phyloP scores from a whole-genome alignment of 2,888 invertebrate genomes.

The Rhopalosiphum nymphaeae region DNA sequence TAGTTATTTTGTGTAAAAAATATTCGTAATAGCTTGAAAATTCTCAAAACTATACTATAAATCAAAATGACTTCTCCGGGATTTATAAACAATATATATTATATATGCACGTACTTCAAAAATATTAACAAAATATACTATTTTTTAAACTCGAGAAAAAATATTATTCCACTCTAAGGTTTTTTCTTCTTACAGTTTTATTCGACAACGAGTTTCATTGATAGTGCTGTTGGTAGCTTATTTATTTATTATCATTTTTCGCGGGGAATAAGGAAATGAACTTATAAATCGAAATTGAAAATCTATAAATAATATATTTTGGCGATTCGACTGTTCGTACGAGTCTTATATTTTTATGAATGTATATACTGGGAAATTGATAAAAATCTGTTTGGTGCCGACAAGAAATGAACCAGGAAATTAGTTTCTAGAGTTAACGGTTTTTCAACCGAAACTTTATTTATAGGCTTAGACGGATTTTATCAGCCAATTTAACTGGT shows the following conservation, averaged over 20 bases:
- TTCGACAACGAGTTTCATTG: not conserved
- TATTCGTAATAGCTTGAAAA: no score
- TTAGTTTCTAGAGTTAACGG: conserved; percentile 49
- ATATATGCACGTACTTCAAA: not conserved
- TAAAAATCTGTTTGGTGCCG: conserved; percentile 49
- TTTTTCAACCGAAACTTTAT: conserved; percentile 47
- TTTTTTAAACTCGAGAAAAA: not conserved
- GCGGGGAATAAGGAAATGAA: not conserved
- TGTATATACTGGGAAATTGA: conserved; percentile 40
- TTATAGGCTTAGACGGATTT: conserved; percentile 52
- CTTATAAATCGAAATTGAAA: conserved; percentile 31
- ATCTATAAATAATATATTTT: conserved; percentile 48
- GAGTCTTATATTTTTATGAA: conserved; percentile 4
- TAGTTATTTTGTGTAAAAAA: no score
- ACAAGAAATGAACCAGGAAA: conserved; percentile 57
- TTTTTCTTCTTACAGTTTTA: not conserved
- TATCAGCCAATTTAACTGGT: conserved; percentile 36
- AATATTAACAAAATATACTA: not conserved
- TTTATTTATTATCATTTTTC: conserved; percentile 41
- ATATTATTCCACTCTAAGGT: not conserved
- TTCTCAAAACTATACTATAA: no score
- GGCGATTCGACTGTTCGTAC: not conserved
- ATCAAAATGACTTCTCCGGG: no score
- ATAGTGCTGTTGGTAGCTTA: not conserved
- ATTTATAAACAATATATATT: no score